These are phyloP conservation scores for Apostichopus japonicus DNA, from an alignment of 35 echinoderm and acorn worm genomes.

Conservation along the genomic window DNA sequence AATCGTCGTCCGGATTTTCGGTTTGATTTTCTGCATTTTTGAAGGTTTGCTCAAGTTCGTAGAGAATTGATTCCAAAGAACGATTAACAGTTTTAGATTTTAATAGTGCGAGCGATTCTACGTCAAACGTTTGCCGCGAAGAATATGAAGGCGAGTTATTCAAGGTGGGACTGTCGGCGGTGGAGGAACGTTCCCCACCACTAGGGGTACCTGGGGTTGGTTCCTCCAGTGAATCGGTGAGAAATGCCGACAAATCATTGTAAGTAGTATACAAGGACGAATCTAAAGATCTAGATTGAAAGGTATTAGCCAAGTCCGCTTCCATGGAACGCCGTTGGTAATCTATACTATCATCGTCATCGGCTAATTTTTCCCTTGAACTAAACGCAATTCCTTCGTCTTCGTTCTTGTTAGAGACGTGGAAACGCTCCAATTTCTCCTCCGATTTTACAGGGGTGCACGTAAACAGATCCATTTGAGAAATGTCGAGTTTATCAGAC, in stretches of 20 bases:
- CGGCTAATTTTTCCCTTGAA: not conserved
- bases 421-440: constrained; percentile 18
- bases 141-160: not conserved
- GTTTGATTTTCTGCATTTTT: not conserved
- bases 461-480: constrained; percentile 52
- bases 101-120: constrained; percentile 15
- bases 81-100: constrained; percentile 61
- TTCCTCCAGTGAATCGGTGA: constrained; percentile 28
- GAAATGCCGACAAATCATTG: constrained; percentile 72
- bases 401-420: constrained; percentile 6
- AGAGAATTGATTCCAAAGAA: constrained; percentile 75
- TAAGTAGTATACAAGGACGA: constrained; percentile 82
- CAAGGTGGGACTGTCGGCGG: not conserved
- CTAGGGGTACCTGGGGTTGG: not conserved
- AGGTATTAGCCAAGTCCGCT: constrained; percentile 68
- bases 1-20: not conserved
- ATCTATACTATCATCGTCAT: constrained; percentile 29
- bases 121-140: constrained; percentile 15
- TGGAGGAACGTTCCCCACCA: not conserved
- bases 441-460: constrained; percentile 22
- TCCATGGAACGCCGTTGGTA: constrained; percentile 41
- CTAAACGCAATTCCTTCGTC: not conserved
- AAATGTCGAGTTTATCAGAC: not conserved
- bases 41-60: constrained; percentile 35
- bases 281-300: constrained; percentile 74